Evolutionary conservation across 2,888 invertebrate species (phyloP).

Genomic region (Atrina japonica): DNA sequence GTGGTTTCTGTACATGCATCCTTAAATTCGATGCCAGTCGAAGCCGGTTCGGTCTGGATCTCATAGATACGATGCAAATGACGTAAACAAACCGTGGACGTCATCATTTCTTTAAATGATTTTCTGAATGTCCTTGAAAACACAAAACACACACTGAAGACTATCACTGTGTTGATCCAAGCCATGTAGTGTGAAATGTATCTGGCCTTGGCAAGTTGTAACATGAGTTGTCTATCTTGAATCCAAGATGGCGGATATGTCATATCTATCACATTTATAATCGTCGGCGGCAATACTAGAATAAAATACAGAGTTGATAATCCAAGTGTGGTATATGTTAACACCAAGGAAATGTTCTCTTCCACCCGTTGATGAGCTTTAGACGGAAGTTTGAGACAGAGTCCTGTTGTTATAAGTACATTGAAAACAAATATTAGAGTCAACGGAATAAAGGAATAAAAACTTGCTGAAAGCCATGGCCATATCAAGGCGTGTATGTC

Average conservation of each 20-base stretch:
- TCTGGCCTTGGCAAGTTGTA: constrained; percentile 45
- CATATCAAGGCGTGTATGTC: constrained; percentile 72
- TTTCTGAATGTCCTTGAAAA: constrained; percentile 58
- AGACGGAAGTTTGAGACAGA: constrained; percentile 53
- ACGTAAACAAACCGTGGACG: constrained; percentile 41
- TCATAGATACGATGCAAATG: constrained; percentile 58
- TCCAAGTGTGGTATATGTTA: constrained; percentile 57
- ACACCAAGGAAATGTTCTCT: constrained; percentile 53
- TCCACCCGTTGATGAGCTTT: constrained; percentile 55
- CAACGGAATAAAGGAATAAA: constrained; percentile 72
- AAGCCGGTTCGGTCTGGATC: constrained; percentile 54
- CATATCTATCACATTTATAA: constrained; percentile 49
- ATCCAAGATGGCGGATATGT: constrained; percentile 58
- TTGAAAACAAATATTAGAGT: constrained; percentile 64
- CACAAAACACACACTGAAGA: constrained; percentile 55
- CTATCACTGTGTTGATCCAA: constrained; percentile 58
- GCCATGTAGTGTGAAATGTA: constrained; percentile 49
- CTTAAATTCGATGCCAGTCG: constrained; percentile 50
- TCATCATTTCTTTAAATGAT: constrained; percentile 42
- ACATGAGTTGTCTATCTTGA: constrained; percentile 49
- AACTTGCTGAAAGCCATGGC: constrained; percentile 75
- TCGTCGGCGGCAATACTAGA: constrained; percentile 59
- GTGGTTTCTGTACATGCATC: constrained; percentile 43
- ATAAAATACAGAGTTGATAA: constrained; percentile 58
- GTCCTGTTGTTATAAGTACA: constrained; percentile 55